Percentiles rank a stretch among this genome's conserved stretches.
Conservation (phyloP, 92 coral and sea anemone species). For the Micromussa lordhowensis region DNA sequence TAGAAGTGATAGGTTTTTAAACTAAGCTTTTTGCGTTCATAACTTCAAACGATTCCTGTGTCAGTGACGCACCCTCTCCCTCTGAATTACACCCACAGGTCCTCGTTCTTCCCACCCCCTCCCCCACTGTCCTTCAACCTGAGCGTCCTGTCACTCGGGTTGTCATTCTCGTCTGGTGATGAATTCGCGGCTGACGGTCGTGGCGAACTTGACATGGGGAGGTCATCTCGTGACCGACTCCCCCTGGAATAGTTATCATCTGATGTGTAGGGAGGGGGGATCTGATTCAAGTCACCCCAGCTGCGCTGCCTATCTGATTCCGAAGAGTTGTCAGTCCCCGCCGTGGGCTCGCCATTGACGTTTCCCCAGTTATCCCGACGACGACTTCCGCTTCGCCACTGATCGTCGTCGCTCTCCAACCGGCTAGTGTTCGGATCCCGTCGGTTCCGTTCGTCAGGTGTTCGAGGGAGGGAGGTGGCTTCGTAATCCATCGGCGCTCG, state of each 20-base stretch:
- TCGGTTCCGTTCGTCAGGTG: slow-evolving; percentile 70
- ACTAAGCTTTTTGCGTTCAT: not conserved
- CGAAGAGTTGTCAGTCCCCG: slow-evolving; percentile 65
- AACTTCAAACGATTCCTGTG: not conserved
- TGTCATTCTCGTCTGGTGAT: slow-evolving; percentile 35
- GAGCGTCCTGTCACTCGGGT: slow-evolving; percentile 29
- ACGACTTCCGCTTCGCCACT: slow-evolving; percentile 34
- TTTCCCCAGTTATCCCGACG: slow-evolving; percentile 25
- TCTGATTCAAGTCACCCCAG: slow-evolving; percentile 77
- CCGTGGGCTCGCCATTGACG: slow-evolving; percentile 24
- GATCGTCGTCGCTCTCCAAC: slow-evolving; percentile 44
- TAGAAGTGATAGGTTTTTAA: too few relatives aligned
- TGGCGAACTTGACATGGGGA: slow-evolving; percentile 29
- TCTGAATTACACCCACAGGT: slow-evolving; percentile 36
- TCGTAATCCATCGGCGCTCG: slow-evolving; percentile 81
- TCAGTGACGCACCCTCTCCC: not conserved
- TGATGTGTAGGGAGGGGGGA: slow-evolving; percentile 84
- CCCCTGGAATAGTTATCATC: slow-evolving; percentile 67
- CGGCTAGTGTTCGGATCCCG: slow-evolving; percentile 47
- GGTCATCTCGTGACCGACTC: slow-evolving; percentile 47
- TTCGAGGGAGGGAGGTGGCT: slow-evolving; percentile 75
- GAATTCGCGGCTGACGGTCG: slow-evolving; percentile 41
- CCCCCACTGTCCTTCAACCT: slow-evolving; percentile 36
- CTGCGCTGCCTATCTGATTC: slow-evolving; percentile 63
- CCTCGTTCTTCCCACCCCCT: slow-evolving; percentile 37